phyloP scores from a whole-genome alignment of 1,140 invertebrate species.

The Listronotus bonariensis region DNA sequence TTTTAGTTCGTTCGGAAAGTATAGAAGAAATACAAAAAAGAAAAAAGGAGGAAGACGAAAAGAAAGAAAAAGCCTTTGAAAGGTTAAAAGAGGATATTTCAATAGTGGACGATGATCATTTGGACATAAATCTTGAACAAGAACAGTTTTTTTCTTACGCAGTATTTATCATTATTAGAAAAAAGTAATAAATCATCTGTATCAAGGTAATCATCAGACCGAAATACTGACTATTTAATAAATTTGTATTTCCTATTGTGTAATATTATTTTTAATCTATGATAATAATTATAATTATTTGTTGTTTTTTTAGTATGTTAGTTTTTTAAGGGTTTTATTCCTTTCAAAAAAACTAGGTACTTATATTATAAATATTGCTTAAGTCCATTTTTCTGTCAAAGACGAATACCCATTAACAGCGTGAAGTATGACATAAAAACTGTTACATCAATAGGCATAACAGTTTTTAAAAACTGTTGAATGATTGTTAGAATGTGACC shows the following conservation, averaged over 20 bases:
- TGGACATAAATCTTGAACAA: conserved; percentile 63
- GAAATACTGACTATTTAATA: conserved; percentile 5
- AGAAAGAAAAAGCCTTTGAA: conserved; percentile 60
- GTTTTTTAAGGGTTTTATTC: too few species aligned
- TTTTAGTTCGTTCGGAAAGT: conserved; percentile 35
- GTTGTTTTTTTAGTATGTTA: too few species aligned
- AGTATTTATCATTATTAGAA: conserved; percentile 64
- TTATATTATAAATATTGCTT: too few species aligned
- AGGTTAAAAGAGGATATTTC: conserved; percentile 64
- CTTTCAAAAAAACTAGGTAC: too few species aligned
- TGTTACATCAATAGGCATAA: too few species aligned
- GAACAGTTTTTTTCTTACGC: conserved; percentile 65
- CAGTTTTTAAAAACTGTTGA: too few species aligned
- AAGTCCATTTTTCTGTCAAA: too few species aligned
- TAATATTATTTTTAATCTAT: background rate
- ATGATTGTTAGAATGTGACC: too few species aligned
- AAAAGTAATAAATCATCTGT: conserved; percentile 23
- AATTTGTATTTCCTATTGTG: background rate
- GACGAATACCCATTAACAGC: too few species aligned
- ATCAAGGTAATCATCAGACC: background rate
- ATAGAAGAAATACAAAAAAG: conserved; percentile 36
- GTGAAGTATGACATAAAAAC: too few species aligned
- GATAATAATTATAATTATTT: too few species aligned
- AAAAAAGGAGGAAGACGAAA: conserved; percentile 44
- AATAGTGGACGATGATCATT: conserved; percentile 65